Conservation (phyloP, 2,888 invertebrate genomes). For the Rhingia rostrata region DNA sequence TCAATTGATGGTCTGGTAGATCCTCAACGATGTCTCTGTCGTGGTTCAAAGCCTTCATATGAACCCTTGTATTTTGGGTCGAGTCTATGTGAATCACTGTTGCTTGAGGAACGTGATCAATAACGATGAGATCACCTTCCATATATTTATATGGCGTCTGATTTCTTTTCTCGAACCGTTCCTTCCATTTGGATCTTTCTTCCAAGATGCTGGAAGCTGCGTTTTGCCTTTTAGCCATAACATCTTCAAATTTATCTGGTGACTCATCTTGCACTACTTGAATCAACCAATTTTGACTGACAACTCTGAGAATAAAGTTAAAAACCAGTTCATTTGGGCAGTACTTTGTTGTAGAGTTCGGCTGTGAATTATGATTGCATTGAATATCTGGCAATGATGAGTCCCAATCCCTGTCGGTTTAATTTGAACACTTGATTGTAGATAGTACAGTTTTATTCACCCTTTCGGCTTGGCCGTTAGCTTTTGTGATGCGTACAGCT, state of each 20-base stretch:
- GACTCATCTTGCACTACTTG: slow-evolving; percentile 22
- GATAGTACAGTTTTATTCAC: too few relatives aligned
- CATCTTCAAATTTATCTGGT: not conserved
- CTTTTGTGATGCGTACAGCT: too few relatives aligned
- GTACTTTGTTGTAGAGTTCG: slow-evolving; percentile 6
- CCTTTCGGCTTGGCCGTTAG: too few relatives aligned
- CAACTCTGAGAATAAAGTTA: slow-evolving; percentile 20
- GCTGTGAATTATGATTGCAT: too few relatives aligned
- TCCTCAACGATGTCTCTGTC: too few relatives aligned
- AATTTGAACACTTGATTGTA: too few relatives aligned
- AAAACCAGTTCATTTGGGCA: slow-evolving; percentile 32
- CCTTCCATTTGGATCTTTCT: slow-evolving; percentile 21
- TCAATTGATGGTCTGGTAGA: too few relatives aligned
- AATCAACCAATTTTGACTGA: slow-evolving; percentile 26
- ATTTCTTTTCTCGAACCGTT: slow-evolving; percentile 36
- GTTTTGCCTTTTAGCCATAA: not conserved
- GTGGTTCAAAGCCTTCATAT: too few relatives aligned
- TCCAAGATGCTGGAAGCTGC: slow-evolving; percentile 27
- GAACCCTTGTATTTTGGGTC: slow-evolving; percentile 1
- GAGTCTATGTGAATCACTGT: slow-evolving; percentile 40
- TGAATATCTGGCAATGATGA: too few relatives aligned
- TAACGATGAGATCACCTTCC: slow-evolving; percentile 36
- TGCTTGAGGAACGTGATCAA: slow-evolving; percentile 35
- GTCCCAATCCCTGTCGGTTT: too few relatives aligned
- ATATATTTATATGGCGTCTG: slow-evolving; percentile 8